phyloP scores from a whole-genome alignment of 30 jellyfish, hydroid and myxozoan genomes.

The Cassiopea andromeda region DNA sequence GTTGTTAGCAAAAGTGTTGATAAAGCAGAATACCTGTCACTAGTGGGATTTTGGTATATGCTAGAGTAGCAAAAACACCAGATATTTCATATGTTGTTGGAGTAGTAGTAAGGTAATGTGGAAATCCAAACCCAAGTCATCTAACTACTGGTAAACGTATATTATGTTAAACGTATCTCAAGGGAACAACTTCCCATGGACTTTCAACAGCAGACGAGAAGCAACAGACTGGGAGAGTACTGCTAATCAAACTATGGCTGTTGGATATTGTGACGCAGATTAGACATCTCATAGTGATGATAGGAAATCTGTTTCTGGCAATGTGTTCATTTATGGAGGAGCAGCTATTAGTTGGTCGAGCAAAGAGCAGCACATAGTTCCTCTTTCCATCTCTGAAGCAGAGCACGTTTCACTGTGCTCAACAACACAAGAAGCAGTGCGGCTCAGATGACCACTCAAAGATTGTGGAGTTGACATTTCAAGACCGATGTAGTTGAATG shows the following conservation, averaged over 20 bases:
- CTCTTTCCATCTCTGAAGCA: conserved; percentile 54
- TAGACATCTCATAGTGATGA: conserved; percentile 30
- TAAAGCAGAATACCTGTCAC: conserved; percentile 14
- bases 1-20: conserved; percentile 34
- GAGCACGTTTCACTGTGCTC: conserved; percentile 36
- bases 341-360: conserved; percentile 41
- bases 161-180: conserved; percentile 7
- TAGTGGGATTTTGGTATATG: conserved; percentile 22
- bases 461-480: neutral
- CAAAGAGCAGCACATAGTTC: conserved; percentile 31
- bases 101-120: neutral
- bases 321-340: conserved; percentile 13
- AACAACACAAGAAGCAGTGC: conserved; percentile 55
- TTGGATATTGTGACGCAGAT: conserved; percentile 48
- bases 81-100: conserved; percentile 46
- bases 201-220: conserved; percentile 10
- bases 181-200: conserved; percentile 32
- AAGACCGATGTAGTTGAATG: conserved; percentile 12
- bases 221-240: neutral
- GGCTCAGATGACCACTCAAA: conserved; percentile 24
- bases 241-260: neutral
- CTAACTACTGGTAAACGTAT: conserved; percentile 26
- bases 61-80: conserved; percentile 38
- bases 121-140: conserved; percentile 15
- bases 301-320: conserved; percentile 28